Evolutionary conservation across 2,797 vertebrate genomes (phyloP).

Genomic region (Crax fasciolata): DNA sequence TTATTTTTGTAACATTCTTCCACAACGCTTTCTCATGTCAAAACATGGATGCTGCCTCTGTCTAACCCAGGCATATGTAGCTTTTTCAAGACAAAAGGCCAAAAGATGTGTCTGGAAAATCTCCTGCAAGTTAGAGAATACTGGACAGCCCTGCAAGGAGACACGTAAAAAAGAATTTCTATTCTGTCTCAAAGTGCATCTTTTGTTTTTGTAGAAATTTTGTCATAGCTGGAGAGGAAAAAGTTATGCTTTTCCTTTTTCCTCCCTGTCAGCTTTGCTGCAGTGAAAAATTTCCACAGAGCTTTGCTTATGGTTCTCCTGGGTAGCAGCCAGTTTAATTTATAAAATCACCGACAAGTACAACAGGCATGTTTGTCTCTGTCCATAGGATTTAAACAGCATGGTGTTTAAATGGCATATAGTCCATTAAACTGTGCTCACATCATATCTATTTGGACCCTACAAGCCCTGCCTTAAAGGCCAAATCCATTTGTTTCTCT

Average conservation of each 20-base stretch:
- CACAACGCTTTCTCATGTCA: background rate
- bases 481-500: conserved; percentile 17
- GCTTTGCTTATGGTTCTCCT: conserved; percentile 12
- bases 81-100: background rate
- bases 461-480: background rate
- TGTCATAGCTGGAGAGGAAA: background rate
- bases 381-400: background rate
- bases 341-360: background rate
- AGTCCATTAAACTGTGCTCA: conserved; percentile 3
- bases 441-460: background rate
- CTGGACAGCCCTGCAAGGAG: background rate
- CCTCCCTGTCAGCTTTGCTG: conserved; percentile 1
- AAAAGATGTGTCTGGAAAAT: background rate
- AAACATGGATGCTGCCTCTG: background rate
- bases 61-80: accelerated
- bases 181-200: background rate
- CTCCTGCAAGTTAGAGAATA: background rate
- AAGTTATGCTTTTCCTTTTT: background rate
- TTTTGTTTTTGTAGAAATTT: background rate
- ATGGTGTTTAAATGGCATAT: conserved; percentile 1
- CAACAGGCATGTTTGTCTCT: conserved; percentile 30
- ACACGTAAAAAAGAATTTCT: background rate
- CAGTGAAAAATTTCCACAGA: conserved; percentile 26
- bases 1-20: background rate
- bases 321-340: conserved; percentile 27